These are phyloP conservation scores for Leptinotarsa rubiginosa DNA, from an alignment of 2,888 invertebrate genomes.

Conservation along the genomic window DNA sequence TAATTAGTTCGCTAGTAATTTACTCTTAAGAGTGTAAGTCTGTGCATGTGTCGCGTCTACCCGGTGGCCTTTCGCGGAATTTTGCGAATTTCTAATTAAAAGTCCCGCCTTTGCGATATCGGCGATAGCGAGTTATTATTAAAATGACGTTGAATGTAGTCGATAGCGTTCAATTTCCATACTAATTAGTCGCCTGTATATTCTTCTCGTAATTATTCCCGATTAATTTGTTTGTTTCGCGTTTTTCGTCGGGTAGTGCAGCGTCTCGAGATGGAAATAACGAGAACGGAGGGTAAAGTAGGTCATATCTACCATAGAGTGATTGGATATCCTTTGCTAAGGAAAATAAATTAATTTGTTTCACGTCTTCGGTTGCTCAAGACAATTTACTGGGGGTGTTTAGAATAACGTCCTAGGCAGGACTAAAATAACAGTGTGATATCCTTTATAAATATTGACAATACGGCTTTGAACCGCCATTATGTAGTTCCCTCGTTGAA, in stretches of 20 bases:
- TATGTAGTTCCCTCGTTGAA: no score
- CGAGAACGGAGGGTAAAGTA: background rate
- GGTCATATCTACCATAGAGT: background rate
- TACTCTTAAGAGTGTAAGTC: background rate
- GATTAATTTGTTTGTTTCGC: conserved; percentile 16
- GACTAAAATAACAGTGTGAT: no score
- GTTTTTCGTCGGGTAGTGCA: background rate
- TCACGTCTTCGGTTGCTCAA: background rate
- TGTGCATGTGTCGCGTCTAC: conserved; percentile 9
- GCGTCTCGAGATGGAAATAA: background rate
- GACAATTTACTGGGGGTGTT: no score
- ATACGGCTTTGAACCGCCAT: no score
- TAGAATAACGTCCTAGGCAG: no score
- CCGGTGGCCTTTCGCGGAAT: conserved; percentile 6
- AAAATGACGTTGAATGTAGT: background rate
- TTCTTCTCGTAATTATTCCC: background rate
- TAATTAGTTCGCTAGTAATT: conserved; percentile 14
- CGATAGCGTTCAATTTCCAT: conserved; percentile 13
- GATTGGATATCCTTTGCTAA: background rate
- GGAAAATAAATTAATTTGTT: conserved; percentile 2
- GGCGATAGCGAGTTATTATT: background rate
- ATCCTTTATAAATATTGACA: no score
- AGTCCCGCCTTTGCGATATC: background rate
- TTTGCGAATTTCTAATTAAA: background rate
- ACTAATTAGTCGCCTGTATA: conserved; percentile 4